Evolutionary conservation across 2,797 vertebrate species (phyloP).

Genomic region (Podarcis lilfordi): DNA sequence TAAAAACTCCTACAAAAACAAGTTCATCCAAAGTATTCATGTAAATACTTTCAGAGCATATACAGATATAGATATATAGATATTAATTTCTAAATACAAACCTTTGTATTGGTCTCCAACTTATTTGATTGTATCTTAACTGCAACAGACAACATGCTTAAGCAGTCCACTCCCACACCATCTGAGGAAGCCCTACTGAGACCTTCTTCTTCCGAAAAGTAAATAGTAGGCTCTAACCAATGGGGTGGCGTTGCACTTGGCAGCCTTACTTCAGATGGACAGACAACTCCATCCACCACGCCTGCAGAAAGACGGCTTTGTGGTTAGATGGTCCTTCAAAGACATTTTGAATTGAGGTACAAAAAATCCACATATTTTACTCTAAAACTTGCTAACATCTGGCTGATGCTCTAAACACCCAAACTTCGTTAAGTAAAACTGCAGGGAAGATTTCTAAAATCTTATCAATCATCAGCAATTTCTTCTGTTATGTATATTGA

Average conservation of each 20-base stretch:
- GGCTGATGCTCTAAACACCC: background rate
- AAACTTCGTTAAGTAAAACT: background rate
- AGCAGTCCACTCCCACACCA: conserved; percentile 86
- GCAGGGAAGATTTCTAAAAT: background rate
- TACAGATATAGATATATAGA: background rate
- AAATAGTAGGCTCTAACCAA: conserved; percentile 95
- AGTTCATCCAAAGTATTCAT: background rate
- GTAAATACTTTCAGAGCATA: background rate
- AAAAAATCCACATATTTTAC: background rate
- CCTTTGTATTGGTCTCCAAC: conserved; percentile 93
- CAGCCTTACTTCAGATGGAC: conserved; percentile 83
- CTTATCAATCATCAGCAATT: background rate
- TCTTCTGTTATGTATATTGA: background rate
- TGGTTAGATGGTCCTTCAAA: background rate
- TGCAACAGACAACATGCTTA: conserved; percentile 94
- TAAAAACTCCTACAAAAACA: conserved; percentile 87
- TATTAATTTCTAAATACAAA: conserved; percentile 63
- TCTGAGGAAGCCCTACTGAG: conserved; percentile 84
- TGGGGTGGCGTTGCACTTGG: conserved; percentile 89
- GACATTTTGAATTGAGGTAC: background rate
- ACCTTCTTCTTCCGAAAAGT: conserved; percentile 87
- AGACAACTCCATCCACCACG: conserved; percentile 83
- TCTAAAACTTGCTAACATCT: background rate
- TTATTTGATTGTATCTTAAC: conserved; percentile 93
- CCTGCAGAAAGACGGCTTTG: conserved; percentile 75